Evolutionary conservation across 1,140 invertebrate species (phyloP).

Genomic region (Cryptotermes secundus): DNA sequence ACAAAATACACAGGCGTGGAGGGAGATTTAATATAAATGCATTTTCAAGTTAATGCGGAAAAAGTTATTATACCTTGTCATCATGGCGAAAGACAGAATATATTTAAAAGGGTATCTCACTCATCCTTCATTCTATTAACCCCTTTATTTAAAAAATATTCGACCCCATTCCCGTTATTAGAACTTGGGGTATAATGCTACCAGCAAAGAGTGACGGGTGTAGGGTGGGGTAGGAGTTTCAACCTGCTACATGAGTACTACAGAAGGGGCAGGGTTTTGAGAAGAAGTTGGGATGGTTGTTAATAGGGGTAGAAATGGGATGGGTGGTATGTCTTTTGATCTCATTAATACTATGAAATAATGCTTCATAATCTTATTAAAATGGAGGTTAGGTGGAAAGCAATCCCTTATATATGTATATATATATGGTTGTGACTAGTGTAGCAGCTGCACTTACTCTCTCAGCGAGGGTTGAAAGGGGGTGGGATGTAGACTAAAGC

Average conservation of each 20-base stretch:
- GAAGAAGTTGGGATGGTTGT: not conserved
- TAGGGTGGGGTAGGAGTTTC: not conserved
- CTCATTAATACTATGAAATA: conserved; percentile 64
- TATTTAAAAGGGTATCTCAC: not conserved
- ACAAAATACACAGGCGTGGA: not conserved
- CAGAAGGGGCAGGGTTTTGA: not conserved
- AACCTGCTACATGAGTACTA: conserved; percentile 5
- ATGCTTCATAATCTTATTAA: conserved; percentile 63
- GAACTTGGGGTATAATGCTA: not conserved
- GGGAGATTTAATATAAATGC: conserved; percentile 7
- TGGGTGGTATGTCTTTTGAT: conserved; percentile 50
- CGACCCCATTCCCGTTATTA: conserved; percentile 3
- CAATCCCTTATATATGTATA: conserved; percentile 9
- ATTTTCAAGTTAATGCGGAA: not conserved
- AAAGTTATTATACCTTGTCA: conserved; percentile 18
- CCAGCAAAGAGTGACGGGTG: not conserved
- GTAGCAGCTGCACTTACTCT: not conserved
- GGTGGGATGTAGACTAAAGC: conserved; percentile 10
- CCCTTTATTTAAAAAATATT: conserved; percentile 13
- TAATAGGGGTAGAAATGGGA: conserved; percentile 1
- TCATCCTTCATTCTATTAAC: not conserved
- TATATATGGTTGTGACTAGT: conserved; percentile 7
- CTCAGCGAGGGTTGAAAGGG: not conserved
- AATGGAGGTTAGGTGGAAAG: conserved; percentile 53
- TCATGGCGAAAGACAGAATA: not conserved